Evolutionary conservation across 2,888 invertebrate genomes (phyloP), one percentile per base, ranked within the genome.

Genomic region (Cataglyphis altisquamis): DNA sequence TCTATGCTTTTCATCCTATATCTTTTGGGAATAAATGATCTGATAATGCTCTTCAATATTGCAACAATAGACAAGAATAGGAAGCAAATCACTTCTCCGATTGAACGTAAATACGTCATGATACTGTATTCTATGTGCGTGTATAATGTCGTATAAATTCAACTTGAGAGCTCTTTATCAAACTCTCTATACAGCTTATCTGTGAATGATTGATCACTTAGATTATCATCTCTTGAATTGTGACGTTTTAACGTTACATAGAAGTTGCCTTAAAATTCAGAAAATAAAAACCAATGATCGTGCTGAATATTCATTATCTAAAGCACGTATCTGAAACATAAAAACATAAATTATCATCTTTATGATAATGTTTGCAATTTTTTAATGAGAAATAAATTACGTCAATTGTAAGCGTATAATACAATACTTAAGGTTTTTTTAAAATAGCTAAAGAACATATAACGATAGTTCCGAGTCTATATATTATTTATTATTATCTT

Each of bases 1-100:
- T 95, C 96, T 84, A 98, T 95, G 88, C 96, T 96, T 94, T 98
- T 98, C 95, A 96, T 96, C 57, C 96, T 96, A 82, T 94, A 97
- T 73, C 96, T 96, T 88, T 96, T 95, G 9, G 96, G 96, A 88
- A 97, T 96, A 85, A 95, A 93, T 15, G 89, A 83, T 82, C 94
- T 94, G 0, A 95, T 88, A 75, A 96, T 95, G 70, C 96, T 96
- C 94, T 96, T 95, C 55, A 96, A 91, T 62, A 96, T 95, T 87
- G 95, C 94, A 52, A 96, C 94, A 15, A 95, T 89, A 29, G 95
- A 95, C 62, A 95, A 93, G 63, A 96, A 89, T 86, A 96, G 92
- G 91, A 96, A 96, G 75, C 95, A 95, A 87, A 96, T 93, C 86
- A 97, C 91, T 88, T 97, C 97, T 87, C 96, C 93, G 89, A 96